Percentiles rank a stretch among this genome's conserved stretches.
Evolutionary conservation across 2,797 vertebrate genomes (phyloP).

Genomic region (Notamacropus eugenii): DNA sequence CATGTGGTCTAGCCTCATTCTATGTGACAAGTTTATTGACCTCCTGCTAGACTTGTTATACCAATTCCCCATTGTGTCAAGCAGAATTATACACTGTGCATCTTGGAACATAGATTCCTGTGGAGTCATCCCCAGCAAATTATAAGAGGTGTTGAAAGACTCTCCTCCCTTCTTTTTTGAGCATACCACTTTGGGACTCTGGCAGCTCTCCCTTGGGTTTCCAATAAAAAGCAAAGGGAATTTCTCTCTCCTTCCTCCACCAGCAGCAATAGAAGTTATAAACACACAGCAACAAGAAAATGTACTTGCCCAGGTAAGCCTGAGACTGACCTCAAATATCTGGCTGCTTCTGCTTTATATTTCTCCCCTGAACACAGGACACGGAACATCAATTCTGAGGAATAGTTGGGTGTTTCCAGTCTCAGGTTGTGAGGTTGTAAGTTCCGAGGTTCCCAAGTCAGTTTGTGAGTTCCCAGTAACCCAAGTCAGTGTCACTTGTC

Average conservation of each 20-base stretch:
- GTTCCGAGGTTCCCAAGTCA: too few relatives aligned
- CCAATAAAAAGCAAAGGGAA: neutral
- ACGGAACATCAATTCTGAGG: too few relatives aligned
- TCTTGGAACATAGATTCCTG: neutral
- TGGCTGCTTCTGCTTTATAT: rapidly evolving
- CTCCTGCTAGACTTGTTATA: neutral
- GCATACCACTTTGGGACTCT: neutral
- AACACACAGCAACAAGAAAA: neutral
- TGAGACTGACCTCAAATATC: neutral
- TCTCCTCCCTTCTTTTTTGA: neutral
- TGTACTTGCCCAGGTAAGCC: too few relatives aligned
- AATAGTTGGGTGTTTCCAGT: too few relatives aligned
- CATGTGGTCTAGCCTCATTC: neutral
- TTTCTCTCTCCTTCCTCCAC: neutral
- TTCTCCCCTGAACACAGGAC: neutral
- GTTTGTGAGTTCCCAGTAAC: too few relatives aligned
- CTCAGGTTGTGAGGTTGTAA: too few relatives aligned
- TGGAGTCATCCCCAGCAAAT: neutral
- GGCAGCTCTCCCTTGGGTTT: neutral
- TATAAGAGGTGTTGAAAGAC: neutral
- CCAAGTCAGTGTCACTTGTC: too few relatives aligned
- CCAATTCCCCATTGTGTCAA: neutral
- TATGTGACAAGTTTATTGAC: neutral
- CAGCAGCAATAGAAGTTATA: neutral
- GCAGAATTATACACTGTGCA: neutral